phyloP scores from a whole-genome alignment of 2,113 vertebrate species.

The Gnathonemus echidnorhynchus region DNA sequence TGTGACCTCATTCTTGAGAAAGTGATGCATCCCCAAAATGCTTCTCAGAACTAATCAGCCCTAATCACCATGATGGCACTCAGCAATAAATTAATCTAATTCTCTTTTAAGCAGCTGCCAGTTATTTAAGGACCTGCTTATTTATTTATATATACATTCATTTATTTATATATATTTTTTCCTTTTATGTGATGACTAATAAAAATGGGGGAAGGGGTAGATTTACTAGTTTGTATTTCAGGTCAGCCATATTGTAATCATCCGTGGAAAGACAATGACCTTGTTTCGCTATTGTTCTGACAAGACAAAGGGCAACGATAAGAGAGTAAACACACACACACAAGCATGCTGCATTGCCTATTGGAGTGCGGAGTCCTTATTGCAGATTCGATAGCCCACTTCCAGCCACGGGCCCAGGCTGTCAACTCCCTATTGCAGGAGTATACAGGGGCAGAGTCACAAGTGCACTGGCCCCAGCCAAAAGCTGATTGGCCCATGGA shows the following conservation, averaged over 20 bases:
- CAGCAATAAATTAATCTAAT: slow-evolving; percentile 62
- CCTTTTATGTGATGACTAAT: slow-evolving; percentile 57
- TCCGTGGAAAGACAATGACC: slow-evolving; percentile 46
- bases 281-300: slow-evolving; percentile 37
- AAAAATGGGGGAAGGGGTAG: slow-evolving; percentile 48
- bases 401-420: neutral
- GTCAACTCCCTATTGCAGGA: neutral
- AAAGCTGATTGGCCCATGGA: neutral
- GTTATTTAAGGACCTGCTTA: slow-evolving; percentile 54
- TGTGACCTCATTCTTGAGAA: slow-evolving; percentile 38
- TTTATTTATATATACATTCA: slow-evolving; percentile 21
- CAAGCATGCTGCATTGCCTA: neutral
- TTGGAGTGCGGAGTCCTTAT: neutral
- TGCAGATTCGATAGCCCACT: neutral
- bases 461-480: neutral
- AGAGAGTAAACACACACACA: neutral
- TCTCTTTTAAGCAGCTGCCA: slow-evolving; percentile 61
- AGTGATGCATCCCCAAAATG: slow-evolving; percentile 41
- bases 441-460: neutral
- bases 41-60: slow-evolving; percentile 55
- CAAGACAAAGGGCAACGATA: neutral
- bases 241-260: slow-evolving; percentile 36
- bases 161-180: slow-evolving; percentile 42
- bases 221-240: slow-evolving; percentile 52
- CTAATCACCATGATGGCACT: slow-evolving; percentile 62